Evolutionary conservation across 2,113 vertebrate species (phyloP).

Genomic region (Bujurquina vittata): DNA sequence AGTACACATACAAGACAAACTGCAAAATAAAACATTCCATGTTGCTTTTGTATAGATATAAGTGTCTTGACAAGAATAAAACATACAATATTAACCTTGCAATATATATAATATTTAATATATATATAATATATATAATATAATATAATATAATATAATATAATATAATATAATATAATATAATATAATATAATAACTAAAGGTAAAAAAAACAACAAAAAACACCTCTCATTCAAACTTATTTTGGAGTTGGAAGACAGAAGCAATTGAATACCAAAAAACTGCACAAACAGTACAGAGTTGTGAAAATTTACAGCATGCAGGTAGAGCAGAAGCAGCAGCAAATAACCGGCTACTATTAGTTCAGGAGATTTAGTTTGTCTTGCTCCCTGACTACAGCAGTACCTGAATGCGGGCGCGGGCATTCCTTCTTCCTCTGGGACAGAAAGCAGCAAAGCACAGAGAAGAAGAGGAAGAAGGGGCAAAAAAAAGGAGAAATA

Average conservation of each 20-base stretch:
- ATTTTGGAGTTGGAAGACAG: not conserved
- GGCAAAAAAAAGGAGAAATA: slow-evolving; percentile 76
- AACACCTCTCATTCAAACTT: no score
- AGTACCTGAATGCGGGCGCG: slow-evolving; percentile 98
- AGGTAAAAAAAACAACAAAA: no score
- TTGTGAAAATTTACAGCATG: slow-evolving; percentile 29
- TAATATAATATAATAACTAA: not conserved
- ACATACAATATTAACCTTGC: not conserved
- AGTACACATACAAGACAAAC: not conserved
- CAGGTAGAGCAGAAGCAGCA: slow-evolving; percentile 31
- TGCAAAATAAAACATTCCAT: not conserved
- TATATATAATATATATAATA: no score
- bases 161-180: no score
- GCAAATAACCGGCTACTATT: not conserved
- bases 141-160: not conserved
- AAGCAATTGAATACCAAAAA: not conserved
- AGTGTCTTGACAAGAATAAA: not conserved
- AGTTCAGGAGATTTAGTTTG: not conserved
- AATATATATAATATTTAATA: not conserved
- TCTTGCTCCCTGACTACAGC: slow-evolving; percentile 28
- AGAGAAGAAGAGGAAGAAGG: slow-evolving; percentile 85
- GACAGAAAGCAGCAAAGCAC: slow-evolving; percentile 88
- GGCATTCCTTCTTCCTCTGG: slow-evolving; percentile 99
- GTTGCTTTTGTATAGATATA: not conserved
- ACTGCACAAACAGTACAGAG: not conserved